Conservation (phyloP, 2,113 vertebrate genomes). For the Lontra canadensis region DNA sequence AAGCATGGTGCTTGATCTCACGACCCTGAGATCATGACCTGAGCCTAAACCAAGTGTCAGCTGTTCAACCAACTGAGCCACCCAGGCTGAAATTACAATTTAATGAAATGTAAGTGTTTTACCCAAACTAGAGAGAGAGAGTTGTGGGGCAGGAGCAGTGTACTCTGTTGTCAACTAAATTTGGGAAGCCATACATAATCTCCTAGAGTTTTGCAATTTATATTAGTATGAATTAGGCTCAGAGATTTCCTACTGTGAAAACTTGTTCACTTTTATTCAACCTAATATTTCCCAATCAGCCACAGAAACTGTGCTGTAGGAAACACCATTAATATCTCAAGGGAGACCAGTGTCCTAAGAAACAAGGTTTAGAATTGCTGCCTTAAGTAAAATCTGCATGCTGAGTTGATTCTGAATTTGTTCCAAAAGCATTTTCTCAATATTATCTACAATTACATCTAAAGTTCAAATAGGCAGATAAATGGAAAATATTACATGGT, state of each 20-base stretch:
- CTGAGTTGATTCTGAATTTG: constrained; percentile 37
- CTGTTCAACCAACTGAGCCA: not conserved
- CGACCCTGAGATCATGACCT: not conserved
- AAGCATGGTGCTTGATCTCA: not conserved
- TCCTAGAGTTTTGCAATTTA: constrained; percentile 1
- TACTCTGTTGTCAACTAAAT: not conserved
- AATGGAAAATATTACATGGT: constrained; percentile 9
- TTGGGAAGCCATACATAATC: not conserved
- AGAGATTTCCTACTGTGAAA: not conserved
- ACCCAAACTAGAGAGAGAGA: not conserved
- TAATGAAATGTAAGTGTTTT: constrained; percentile 39
- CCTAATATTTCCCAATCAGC: not conserved
- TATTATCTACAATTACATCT: not conserved
- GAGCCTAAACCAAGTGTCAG: not conserved
- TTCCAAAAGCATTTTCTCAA: constrained; percentile 36
- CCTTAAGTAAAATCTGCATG: not conserved
- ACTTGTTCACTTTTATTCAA: not conserved
- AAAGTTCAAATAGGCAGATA: constrained; percentile 25
- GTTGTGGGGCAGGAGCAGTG: not conserved
- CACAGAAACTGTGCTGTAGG: not conserved
- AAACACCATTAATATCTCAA: constrained; percentile 13
- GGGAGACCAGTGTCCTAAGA: constrained; percentile 30
- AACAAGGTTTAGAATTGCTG: constrained; percentile 35
- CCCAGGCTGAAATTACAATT: not conserved
- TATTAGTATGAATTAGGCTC: not conserved